These are phyloP conservation scores for Varanus salvator DNA, from an alignment of 2,113 vertebrate species.

Conservation along the genomic window DNA sequence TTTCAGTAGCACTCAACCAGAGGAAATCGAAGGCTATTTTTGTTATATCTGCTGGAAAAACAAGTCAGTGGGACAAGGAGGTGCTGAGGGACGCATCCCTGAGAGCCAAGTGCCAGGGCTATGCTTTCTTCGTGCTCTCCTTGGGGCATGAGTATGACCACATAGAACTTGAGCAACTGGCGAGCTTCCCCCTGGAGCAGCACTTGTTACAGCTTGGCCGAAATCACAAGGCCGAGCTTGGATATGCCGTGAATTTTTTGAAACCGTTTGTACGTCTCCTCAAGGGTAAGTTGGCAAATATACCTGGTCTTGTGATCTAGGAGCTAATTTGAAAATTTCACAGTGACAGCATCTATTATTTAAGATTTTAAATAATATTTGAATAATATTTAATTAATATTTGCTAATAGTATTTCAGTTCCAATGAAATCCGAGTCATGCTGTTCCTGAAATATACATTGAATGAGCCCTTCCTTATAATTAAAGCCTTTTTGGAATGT, in stretches of 20 bases:
- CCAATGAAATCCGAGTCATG: not conserved
- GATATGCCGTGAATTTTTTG: constrained; percentile 68
- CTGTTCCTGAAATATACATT: not conserved
- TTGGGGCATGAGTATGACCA: constrained; percentile 64
- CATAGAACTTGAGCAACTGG: constrained; percentile 65
- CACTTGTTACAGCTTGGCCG: constrained; percentile 75
- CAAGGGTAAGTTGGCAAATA: constrained; percentile 72
- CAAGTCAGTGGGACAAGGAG: constrained; percentile 61
- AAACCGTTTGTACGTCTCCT: constrained; percentile 70
- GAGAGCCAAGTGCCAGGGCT: constrained; percentile 75
- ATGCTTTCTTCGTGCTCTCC: constrained; percentile 72
- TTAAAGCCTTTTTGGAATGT: not conserved
- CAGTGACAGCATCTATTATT: not conserved
- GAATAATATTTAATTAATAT: too few species aligned
- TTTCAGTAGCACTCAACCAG: constrained; percentile 46
- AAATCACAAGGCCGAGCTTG: constrained; percentile 68
- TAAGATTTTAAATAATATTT: too few species aligned
- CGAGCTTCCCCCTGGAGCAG: constrained; percentile 70
- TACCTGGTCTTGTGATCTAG: not conserved
- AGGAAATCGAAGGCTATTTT: constrained; percentile 71
- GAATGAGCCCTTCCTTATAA: not conserved
- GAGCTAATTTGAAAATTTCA: not conserved
- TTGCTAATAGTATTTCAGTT: not conserved
- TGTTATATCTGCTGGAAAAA: constrained; percentile 70
- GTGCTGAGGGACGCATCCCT: constrained; percentile 60